Conservation (phyloP, 1,140 invertebrate species). For the Odontomachus brunneus region DNA sequence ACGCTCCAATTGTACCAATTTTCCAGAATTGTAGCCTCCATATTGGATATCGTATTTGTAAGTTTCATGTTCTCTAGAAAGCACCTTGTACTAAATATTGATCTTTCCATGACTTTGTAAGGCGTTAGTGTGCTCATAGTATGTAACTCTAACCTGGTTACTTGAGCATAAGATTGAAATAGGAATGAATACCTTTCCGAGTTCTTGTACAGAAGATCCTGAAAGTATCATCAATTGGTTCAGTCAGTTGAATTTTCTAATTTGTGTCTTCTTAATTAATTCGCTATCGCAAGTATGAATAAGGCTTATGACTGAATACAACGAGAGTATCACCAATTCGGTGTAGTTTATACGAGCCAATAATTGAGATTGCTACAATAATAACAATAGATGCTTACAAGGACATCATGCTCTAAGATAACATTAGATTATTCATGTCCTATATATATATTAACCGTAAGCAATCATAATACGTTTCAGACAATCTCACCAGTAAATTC, state of each 20-base stretch:
- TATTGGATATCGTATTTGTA: constrained; percentile 65
- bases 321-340: no score
- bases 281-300: no score
- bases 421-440: neutral
- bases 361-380: no score
- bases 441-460: neutral
- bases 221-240: constrained; percentile 34
- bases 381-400: neutral
- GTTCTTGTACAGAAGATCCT: constrained; percentile 95
- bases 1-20: constrained; percentile 95
- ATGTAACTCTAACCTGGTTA: constrained; percentile 94
- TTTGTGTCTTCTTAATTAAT: neutral
- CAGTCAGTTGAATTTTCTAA: neutral
- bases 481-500: constrained; percentile 91
- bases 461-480: neutral
- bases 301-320: no score
- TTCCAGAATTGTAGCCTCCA: constrained; percentile 90
- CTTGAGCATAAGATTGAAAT: constrained; percentile 95
- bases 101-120: constrained; percentile 95
- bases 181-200: constrained; percentile 92
- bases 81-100: constrained; percentile 90
- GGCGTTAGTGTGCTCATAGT: constrained; percentile 87
- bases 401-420: neutral
- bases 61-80: constrained; percentile 82
- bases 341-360: no score